Percentiles rank a stretch among this genome's conserved stretches.
Conservation (phyloP, 1,140 invertebrate species). For the Philopotamus ludificatus region DNA sequence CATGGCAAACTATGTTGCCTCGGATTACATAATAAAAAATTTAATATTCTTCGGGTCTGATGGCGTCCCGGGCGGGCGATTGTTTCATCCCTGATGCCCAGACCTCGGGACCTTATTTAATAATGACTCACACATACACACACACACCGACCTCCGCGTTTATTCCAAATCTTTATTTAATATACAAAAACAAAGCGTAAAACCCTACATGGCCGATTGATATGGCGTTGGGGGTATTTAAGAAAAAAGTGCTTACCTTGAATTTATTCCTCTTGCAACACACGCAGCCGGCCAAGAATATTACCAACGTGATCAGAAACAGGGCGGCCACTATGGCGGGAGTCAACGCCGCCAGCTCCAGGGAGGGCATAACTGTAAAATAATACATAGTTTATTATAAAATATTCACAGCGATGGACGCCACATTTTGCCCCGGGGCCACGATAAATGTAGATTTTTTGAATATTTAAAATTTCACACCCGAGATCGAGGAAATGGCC, state of each 20-base stretch:
- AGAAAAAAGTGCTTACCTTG: conserved; percentile 22
- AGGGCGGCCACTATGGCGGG: conserved; percentile 35
- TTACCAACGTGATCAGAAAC: conserved; percentile 29
- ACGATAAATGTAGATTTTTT: background rate
- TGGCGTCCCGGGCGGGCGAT: background rate
- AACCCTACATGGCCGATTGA: background rate
- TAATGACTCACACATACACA: too few relatives aligned
- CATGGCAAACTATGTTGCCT: too few relatives aligned
- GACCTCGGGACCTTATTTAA: background rate
- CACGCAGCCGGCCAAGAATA: conserved; percentile 32
- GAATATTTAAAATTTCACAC: background rate
- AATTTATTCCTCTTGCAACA: conserved; percentile 27
- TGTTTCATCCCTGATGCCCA: background rate
- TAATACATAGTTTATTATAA: background rate
- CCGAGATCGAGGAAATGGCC: background rate
- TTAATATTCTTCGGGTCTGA: background rate
- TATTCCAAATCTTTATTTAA: too few relatives aligned
- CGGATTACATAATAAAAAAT: too few relatives aligned
- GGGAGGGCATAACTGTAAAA: conserved; percentile 3
- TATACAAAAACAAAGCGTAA: background rate
- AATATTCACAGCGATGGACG: background rate
- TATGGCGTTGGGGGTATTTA: background rate
- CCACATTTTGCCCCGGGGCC: too few relatives aligned
- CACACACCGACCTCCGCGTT: too few relatives aligned
- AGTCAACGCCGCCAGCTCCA: conserved; percentile 29